These are phyloP conservation scores for Mesopsocus fuscifrons DNA, from an alignment of 2,888 invertebrate genomes.

Conservation along the genomic window DNA sequence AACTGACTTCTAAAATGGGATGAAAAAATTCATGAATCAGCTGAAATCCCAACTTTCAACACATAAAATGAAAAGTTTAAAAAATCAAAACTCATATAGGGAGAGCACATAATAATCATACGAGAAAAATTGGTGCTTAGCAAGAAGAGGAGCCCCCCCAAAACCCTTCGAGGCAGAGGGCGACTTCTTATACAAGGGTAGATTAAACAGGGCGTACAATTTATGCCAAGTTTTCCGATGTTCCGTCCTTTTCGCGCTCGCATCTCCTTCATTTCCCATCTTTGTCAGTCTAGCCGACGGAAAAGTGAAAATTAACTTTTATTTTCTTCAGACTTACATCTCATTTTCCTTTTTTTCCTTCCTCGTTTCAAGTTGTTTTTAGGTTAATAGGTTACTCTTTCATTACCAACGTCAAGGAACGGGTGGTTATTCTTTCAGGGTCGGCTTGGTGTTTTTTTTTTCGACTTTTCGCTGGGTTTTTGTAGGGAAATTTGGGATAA, in stretches of 20 bases:
- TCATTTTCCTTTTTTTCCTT: constrained; percentile 2
- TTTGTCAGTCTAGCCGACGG: constrained; percentile 1
- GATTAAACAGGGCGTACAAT: constrained; percentile 3
- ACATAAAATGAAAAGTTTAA: no score
- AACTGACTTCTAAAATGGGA: neutral
- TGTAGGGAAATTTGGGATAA: neutral
- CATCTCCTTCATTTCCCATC: neutral
- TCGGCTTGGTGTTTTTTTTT: neutral
- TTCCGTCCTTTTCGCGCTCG: neutral
- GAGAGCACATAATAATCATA: neutral
- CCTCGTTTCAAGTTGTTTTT: neutral
- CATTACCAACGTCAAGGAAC: neutral
- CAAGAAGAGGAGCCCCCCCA: no score
- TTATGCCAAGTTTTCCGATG: neutral
- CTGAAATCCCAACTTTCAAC: neutral
- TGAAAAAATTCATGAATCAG: neutral
- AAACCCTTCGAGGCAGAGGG: no score
- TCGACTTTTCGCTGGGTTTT: neutral
- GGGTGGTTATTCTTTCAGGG: neutral
- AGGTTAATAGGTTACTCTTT: constrained; percentile 9
- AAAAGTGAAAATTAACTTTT: constrained; percentile 10
- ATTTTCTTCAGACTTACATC: constrained; percentile 3
- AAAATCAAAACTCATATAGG: no score
- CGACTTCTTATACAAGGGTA: neutral
- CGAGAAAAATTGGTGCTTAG: neutral